A percentile compares a stretch with the other conserved stretches of the same genome.
Conservation (phyloP, 1,140 invertebrate species). For the Solen grandis region DNA sequence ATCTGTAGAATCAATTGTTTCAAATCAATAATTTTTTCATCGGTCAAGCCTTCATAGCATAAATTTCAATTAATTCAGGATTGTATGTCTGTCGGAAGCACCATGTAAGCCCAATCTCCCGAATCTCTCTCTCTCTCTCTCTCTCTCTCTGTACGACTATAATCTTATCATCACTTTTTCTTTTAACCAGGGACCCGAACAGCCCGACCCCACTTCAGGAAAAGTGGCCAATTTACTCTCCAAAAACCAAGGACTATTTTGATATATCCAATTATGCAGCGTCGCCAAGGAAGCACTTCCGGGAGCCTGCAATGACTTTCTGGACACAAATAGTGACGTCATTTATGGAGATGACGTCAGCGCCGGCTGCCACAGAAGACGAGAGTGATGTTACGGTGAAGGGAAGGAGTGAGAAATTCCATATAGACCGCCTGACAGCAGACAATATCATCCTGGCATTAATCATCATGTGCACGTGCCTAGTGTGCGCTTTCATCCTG, state of each 20-base stretch:
- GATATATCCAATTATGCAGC: conserved; percentile 23
- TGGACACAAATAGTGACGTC: conserved; percentile 26
- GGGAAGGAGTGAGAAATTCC: not conserved
- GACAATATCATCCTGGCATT: conserved; percentile 36
- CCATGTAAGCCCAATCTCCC: too few species aligned
- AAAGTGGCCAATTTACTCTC: conserved; percentile 8
- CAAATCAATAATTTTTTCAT: too few species aligned
- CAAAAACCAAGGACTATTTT: not conserved
- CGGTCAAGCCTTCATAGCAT: too few species aligned
- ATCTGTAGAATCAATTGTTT: too few species aligned
- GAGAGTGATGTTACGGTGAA: not conserved
- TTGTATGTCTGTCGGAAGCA: too few species aligned
- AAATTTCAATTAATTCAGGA: too few species aligned
- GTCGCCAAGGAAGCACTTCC: conserved; percentile 16
- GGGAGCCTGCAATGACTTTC: conserved; percentile 37
- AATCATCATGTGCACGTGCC: conserved; percentile 1
- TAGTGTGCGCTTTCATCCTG: not conserved
- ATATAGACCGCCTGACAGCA: not conserved
- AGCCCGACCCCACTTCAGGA: not conserved
- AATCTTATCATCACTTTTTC: too few species aligned
- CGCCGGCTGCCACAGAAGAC: not conserved
- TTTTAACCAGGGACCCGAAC: not conserved
- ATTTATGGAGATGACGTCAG: not conserved
- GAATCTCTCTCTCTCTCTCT: too few species aligned
- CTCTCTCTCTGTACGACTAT: too few species aligned